Percentiles rank a stretch among this genome's conserved stretches.
phyloP scores from a whole-genome alignment of 2,113 vertebrate species.

The Clupea harengus region DNA sequence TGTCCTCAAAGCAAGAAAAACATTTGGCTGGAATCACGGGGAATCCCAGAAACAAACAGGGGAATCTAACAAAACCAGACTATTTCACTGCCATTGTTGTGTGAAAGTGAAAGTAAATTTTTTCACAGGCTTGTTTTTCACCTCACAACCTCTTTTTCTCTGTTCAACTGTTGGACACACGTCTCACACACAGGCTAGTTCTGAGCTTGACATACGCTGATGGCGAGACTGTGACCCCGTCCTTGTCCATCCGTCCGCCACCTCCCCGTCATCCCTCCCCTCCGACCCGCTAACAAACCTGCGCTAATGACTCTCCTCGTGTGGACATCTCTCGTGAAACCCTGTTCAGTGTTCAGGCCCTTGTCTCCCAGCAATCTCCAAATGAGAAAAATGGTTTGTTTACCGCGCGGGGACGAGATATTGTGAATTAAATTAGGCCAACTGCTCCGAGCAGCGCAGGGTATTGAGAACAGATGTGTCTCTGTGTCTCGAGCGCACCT shows the following conservation, averaged over 20 bases:
- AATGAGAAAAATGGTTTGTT: conserved; percentile 49
- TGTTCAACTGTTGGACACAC: not conserved
- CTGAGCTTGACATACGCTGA: not conserved
- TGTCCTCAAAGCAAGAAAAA: not conserved
- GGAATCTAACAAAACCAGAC: not conserved
- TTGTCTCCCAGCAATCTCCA: conserved; percentile 27
- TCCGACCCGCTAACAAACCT: conserved; percentile 36
- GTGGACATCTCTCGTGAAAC: conserved; percentile 16
- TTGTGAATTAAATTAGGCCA: conserved; percentile 37
- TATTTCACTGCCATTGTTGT: no score
- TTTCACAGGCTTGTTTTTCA: not conserved
- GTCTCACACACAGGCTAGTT: not conserved
- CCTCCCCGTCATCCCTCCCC: conserved; percentile 21
- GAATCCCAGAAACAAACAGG: not conserved
- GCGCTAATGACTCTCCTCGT: conserved; percentile 27
- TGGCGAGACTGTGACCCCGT: not conserved
- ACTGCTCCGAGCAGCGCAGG: conserved; percentile 23
- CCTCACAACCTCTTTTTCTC: not conserved
- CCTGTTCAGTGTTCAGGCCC: conserved; percentile 17
- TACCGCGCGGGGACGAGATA: conserved; percentile 33
- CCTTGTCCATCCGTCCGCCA: not conserved
- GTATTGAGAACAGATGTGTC: conserved; percentile 31
- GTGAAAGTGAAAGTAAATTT: not conserved
- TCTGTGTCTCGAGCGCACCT: not conserved
- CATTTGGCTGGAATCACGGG: not conserved